Conservation (phyloP, 2,797 vertebrate species). For the Amniataba percoides region DNA sequence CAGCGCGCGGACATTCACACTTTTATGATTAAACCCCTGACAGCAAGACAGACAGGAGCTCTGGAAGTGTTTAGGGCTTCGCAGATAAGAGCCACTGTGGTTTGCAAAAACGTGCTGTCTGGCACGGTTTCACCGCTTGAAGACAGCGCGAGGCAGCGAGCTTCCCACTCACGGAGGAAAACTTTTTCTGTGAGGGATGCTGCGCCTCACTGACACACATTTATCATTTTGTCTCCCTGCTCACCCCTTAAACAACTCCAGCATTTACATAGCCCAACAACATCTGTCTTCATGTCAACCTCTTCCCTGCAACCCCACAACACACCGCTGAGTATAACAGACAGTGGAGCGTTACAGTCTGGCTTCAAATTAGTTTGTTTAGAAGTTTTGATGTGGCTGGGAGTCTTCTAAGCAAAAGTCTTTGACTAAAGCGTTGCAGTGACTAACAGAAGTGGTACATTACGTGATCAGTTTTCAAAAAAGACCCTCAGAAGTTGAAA, state of each 20-base stretch:
- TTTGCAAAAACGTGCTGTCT: conserved; percentile 60
- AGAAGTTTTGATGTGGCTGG: conserved; percentile 56
- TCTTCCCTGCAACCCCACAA: conserved; percentile 34
- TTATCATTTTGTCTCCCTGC: conserved; percentile 73
- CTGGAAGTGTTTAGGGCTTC: conserved; percentile 70
- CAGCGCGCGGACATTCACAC: conserved; percentile 33
- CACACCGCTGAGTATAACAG: conserved; percentile 33
- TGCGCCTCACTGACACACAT: conserved; percentile 57
- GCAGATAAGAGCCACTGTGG: conserved; percentile 65
- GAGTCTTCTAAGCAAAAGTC: conserved; percentile 38
- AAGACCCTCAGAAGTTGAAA: conserved; percentile 36
- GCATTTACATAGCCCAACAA: conserved; percentile 65
- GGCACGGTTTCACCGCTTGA: conserved; percentile 63
- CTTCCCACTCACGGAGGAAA: conserved; percentile 24
- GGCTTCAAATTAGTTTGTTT: conserved; percentile 60
- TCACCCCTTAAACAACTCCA: conserved; percentile 69
- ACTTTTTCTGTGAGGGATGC: conserved; percentile 45
- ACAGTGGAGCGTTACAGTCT: conserved; percentile 26
- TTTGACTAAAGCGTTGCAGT: conserved; percentile 21
- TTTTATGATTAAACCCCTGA: conserved; percentile 66
- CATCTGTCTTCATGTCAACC: conserved; percentile 76
- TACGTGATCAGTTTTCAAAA: conserved; percentile 50
- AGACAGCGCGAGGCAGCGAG: conserved; percentile 39
- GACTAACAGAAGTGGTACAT: conserved; percentile 32
- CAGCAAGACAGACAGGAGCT: conserved; percentile 57